Conservation (phyloP, 2,888 invertebrate genomes). For the Malthinus seriepunctatus region DNA sequence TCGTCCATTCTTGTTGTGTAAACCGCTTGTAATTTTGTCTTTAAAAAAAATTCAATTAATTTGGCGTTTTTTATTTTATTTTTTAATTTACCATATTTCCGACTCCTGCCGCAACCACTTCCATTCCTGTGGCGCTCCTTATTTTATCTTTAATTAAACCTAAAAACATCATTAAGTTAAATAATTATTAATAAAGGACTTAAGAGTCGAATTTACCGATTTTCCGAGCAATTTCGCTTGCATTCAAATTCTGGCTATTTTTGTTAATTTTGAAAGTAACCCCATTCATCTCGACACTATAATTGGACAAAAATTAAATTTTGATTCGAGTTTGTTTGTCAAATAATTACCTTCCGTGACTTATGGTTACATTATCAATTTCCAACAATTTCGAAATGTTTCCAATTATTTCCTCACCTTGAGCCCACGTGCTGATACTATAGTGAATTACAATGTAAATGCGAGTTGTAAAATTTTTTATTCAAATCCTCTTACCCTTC, state of each 20-base stretch:
- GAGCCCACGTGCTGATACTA: slow-evolving; percentile 68
- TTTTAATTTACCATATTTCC: slow-evolving; percentile 73
- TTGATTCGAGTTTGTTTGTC: not conserved
- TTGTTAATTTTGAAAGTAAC: slow-evolving; percentile 76
- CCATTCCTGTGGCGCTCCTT: slow-evolving; percentile 67
- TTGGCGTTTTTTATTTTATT: not conserved
- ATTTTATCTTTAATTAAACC: slow-evolving; percentile 69
- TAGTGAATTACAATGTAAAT: not conserved
- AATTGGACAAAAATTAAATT: slow-evolving; percentile 42
- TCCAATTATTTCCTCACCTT: slow-evolving; percentile 73
- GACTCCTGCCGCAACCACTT: slow-evolving; percentile 73
- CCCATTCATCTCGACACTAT: slow-evolving; percentile 73
- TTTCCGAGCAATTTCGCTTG: slow-evolving; percentile 66
- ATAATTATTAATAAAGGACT: not conserved
- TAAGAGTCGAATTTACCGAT: slow-evolving; percentile 60
- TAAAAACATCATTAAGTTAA: slow-evolving; percentile 35
- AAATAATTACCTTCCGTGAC: slow-evolving; percentile 64
- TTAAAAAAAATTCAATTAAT: slow-evolving; percentile 44
- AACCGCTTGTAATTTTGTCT: slow-evolving; percentile 59
- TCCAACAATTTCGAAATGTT: slow-evolving; percentile 72
- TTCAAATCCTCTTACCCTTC: slow-evolving; percentile 62
- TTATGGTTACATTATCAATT: slow-evolving; percentile 65
- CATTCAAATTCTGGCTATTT: slow-evolving; percentile 67
- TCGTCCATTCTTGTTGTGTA: slow-evolving; percentile 51
- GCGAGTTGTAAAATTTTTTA: not conserved